phyloP scores from a whole-genome alignment of 1,140 invertebrate species.

The silkworm (Bombyx mori) region DNA sequence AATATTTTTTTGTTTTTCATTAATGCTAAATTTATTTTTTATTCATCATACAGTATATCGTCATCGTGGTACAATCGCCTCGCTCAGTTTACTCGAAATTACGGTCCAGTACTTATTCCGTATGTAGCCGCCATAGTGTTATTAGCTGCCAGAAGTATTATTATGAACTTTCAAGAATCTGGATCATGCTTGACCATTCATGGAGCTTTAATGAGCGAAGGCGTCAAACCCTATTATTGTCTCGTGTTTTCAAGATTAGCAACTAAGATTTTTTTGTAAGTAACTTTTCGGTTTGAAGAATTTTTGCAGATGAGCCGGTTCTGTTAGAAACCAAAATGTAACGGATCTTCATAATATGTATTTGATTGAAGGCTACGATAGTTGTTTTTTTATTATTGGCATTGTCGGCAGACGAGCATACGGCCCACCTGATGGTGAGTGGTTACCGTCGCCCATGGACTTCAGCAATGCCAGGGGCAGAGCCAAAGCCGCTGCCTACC shows the following conservation, averaged over 20 bases:
- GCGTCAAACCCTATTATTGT: conserved; percentile 43
- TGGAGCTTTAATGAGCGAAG: conserved; percentile 37
- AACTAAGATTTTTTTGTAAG: conserved; percentile 33
- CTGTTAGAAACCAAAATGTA: no score
- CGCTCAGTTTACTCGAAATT: conserved; percentile 43
- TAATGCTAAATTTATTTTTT: conserved; percentile 1
- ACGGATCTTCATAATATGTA: no score
- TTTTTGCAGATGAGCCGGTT: no score
- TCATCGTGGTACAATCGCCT: conserved; percentile 47
- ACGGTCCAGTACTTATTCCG: conserved; percentile 38
- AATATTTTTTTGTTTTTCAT: neutral
- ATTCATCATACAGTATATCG: conserved; percentile 35
- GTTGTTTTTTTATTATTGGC: no score
- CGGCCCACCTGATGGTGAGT: no score
- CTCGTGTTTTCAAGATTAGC: conserved; percentile 35
- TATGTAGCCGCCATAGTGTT: conserved; percentile 45
- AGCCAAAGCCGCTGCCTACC: no score
- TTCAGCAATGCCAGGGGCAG: no score
- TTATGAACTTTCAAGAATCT: conserved; percentile 25
- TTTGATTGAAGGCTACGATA: no score
- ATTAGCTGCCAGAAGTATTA: conserved; percentile 34
- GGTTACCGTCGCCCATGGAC: no score
- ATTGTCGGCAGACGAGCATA: no score
- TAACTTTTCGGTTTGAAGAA: conserved; percentile 2
- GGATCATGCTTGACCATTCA: conserved; percentile 39